Base-by-base conservation (phyloP, 2,113 vertebrate genomes). In the Catharus bicknelli region DNA sequence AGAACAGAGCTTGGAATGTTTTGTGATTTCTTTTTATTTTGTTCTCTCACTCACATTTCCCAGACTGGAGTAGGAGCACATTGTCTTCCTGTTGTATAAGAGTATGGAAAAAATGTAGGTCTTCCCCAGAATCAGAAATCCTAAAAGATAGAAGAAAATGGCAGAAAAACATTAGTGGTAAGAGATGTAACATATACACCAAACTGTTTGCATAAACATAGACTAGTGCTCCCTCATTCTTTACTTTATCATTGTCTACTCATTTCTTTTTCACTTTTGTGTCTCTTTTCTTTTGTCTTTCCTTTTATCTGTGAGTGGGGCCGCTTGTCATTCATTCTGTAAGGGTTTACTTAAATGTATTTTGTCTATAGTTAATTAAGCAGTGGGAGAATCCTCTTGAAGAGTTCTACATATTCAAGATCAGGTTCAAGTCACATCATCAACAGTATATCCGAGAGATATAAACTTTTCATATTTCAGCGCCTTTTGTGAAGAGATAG, bases 191-290 rank as follows among this genome's bases (percentile, higher is more conserved):
- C 9, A 36, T 42, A 55, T 13, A 53, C 45, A 57, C 21, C 16
- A 45, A 61, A 53, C 40, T 2, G 1, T 59, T 64, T 53, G 10
- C 3, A 0, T 32, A 64, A 40, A 10, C 1, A 0, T 38, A n/a
- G 34, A 47, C 8, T 53, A 51, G 21, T 66, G 25, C 14, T 63
- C 20, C 22, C 16, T 77, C 29, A 36, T 62, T 68, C 48, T 47
- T 70, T 59, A 26, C 11, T 38, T 47, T 66, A n/a, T 36, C 3
- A 5, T 62, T 78, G 11, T 57, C 30, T 61, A 4, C 9, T 88
- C 2, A n/a, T 42, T 90, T 84, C 30, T 64, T 90, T 70, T 72
- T 66, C 45, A 63, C 18, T 87, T 82, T 50, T 4, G 20, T 73
- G 7, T 26, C 10, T 66, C 43, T 68, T 83, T 69, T 30, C n/a